phyloP scores from a whole-genome alignment of 2,888 invertebrate species.

The Caenorhabditis macrosperma region DNA sequence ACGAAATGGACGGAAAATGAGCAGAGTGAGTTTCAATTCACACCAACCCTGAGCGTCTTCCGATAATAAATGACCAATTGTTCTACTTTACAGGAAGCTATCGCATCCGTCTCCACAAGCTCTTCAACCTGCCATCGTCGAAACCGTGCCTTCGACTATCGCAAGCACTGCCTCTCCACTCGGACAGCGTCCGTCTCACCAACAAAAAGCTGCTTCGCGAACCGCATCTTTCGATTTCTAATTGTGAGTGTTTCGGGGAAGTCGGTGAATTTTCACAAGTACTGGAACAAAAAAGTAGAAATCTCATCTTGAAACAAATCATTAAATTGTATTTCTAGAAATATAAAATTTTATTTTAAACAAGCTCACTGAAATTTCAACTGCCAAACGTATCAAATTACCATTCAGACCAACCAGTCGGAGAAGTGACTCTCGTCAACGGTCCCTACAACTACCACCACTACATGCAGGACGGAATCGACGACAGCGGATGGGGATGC shows the following conservation, averaged over 20 bases:
- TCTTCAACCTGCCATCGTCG: conserved; percentile 64
- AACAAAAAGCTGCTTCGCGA: conserved; percentile 53
- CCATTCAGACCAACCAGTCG: conserved; percentile 70
- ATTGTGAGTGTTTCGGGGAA: conserved; percentile 53
- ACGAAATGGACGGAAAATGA: conserved; percentile 64
- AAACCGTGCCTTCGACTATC: conserved; percentile 65
- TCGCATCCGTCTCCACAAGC: conserved; percentile 66
- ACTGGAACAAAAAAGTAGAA: background rate
- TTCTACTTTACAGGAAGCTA: conserved; percentile 52
- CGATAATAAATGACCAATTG: too few species aligned
- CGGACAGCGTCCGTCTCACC: conserved; percentile 49
- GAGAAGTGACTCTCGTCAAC: conserved; percentile 83
- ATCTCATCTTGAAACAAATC: too few species aligned
- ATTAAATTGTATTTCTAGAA: too few species aligned
- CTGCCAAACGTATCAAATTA: too few species aligned
- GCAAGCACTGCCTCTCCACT: conserved; percentile 53
- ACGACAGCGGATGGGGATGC: conserved; percentile 85
- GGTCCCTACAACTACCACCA: conserved; percentile 95
- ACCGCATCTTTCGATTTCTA: conserved; percentile 62
- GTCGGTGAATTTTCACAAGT: too few species aligned
- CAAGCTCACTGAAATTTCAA: too few species aligned
- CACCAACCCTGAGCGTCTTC: too few species aligned
- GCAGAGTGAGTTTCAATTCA: conserved; percentile 43
- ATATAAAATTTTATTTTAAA: too few species aligned
- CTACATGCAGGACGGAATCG: conserved; percentile 94